Evolutionary conservation across 2,797 vertebrate species (phyloP).

Genomic region (Emys orbicularis): DNA sequence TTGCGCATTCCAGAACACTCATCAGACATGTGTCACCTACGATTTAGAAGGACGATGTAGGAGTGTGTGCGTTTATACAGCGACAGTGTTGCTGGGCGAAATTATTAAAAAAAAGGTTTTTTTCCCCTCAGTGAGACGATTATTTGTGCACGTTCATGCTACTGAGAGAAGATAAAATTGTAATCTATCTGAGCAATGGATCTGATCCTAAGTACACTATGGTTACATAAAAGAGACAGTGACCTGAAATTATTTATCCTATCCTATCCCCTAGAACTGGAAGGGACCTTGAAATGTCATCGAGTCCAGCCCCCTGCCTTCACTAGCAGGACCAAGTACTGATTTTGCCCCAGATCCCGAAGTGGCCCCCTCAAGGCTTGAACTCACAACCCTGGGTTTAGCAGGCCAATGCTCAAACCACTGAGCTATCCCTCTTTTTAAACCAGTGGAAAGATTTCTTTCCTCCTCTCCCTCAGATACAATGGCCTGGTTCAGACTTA

Average conservation of each 20-base stretch:
- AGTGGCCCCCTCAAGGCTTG: no score
- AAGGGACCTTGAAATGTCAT: no score
- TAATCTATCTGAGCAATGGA: conserved; percentile 61
- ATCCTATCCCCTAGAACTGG: no score
- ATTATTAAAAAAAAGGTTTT: neutral
- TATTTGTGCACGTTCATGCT: conserved; percentile 41
- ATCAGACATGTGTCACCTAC: fast-evolving
- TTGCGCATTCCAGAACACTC: fast-evolving
- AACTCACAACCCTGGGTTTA: no score
- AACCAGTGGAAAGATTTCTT: neutral
- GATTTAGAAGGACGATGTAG: neutral
- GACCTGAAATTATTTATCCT: conserved; percentile 37
- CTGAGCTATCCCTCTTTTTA: neutral
- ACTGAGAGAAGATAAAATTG: conserved; percentile 8
- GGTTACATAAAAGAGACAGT: conserved; percentile 50
- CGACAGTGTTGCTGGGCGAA: neutral
- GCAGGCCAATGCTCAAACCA: no score
- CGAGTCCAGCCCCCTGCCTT: no score
- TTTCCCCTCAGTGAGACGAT: neutral
- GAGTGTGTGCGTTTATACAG: fast-evolving
- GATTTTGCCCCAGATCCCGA: no score
- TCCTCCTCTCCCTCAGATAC: neutral
- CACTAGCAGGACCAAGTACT: no score
- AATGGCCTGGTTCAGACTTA: fast-evolving
- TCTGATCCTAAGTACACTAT: conserved; percentile 48